Conservation (phyloP, 2,797 vertebrate species). For the Betta splendens region DNA sequence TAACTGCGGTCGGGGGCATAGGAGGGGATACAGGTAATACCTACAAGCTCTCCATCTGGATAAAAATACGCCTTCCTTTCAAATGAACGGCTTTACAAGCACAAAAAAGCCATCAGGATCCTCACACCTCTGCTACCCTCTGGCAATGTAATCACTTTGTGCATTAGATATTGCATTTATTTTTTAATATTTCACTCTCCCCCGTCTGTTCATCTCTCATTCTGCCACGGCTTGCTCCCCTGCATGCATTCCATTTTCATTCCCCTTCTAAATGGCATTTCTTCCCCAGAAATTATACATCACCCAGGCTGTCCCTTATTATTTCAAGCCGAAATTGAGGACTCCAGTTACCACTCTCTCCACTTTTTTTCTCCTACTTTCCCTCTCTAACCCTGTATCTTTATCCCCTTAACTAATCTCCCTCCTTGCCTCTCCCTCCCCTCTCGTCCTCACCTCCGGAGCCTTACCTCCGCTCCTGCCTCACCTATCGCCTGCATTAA, state of each 20-base stretch:
- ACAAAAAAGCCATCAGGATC: constrained; percentile 68
- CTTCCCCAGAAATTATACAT: constrained; percentile 76
- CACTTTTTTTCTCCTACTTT: constrained; percentile 24
- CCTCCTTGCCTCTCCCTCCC: constrained; percentile 43
- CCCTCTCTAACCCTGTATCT: constrained; percentile 35
- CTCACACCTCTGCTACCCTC: constrained; percentile 68
- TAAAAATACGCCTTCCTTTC: constrained; percentile 67
- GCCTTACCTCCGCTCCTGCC: constrained; percentile 61
- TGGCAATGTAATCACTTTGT: constrained; percentile 74
- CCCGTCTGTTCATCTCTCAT: constrained; percentile 45
- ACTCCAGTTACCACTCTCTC: constrained; percentile 49
- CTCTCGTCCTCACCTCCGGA: constrained; percentile 65
- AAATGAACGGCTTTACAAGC: constrained; percentile 64
- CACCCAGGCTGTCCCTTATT: constrained; percentile 69
- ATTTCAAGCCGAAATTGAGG: constrained; percentile 74
- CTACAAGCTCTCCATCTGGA: constrained; percentile 50
- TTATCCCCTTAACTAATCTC: constrained; percentile 62
- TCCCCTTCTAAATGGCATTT: constrained; percentile 76
- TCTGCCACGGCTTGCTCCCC: constrained; percentile 37
- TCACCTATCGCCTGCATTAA: constrained; percentile 83
- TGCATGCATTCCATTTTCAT: constrained; percentile 67
- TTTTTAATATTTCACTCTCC: constrained; percentile 70
- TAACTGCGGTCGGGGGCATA: constrained; percentile 6
- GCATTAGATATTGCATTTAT: constrained; percentile 74
- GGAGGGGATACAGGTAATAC: constrained; percentile 36